Percentiles rank a stretch among this genome's conserved stretches.
phyloP scores from a whole-genome alignment of 2,888 invertebrate species.

The Quadroppia sp. region DNA sequence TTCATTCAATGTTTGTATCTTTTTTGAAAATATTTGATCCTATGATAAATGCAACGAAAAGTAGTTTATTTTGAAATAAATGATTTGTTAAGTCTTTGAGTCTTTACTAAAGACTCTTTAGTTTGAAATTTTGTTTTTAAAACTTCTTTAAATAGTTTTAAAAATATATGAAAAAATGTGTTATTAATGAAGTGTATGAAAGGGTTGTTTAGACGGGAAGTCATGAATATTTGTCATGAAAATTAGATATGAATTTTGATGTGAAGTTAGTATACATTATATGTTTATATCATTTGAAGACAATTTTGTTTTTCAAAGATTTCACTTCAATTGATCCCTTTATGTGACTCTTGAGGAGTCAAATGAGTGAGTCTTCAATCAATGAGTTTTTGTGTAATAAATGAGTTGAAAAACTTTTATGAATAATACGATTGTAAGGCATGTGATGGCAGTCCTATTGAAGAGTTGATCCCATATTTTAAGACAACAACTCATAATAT shows the following conservation, averaged over 20 bases:
- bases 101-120: no score
- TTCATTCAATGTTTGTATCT: not conserved
- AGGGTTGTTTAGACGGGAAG: not conserved
- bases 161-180: not conserved
- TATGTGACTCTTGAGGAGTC: no score
- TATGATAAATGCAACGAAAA: not conserved
- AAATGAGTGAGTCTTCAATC: no score
- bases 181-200: not conserved
- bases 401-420: not conserved
- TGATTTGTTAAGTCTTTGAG: not conserved
- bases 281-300: no score
- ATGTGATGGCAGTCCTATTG: slow-evolving; percentile 30
- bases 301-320: no score
- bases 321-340: no score
- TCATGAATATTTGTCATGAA: no score
- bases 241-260: no score
- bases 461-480: not conserved
- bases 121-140: not conserved
- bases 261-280: no score
- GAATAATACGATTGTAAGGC: not conserved
- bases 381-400: no score
- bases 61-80: not conserved
- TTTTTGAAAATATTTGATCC: not conserved
- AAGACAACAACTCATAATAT: slow-evolving; percentile 15
- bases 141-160: not conserved